Percentiles rank a stretch among this genome's conserved stretches.
phyloP scores from a whole-genome alignment of 2,797 vertebrate species.

The Anisognathus igniventris region DNA sequence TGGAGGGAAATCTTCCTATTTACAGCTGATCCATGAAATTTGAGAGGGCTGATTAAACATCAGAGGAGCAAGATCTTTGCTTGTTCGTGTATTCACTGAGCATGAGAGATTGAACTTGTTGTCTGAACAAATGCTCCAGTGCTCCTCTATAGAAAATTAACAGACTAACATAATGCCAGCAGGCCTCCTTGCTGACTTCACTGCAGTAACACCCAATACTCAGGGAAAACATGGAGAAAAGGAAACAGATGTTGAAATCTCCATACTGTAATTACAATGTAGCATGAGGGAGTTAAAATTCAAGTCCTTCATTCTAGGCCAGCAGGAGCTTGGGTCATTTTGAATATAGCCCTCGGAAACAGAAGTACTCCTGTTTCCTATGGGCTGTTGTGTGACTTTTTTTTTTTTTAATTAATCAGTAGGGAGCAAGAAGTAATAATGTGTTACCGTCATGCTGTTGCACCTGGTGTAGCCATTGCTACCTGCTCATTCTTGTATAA shows the following conservation, averaged over 20 bases:
- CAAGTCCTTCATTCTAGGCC: background rate
- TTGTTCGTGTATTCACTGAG: background rate
- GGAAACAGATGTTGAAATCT: slow-evolving; percentile 35
- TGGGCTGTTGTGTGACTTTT: background rate
- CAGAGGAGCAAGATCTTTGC: background rate
- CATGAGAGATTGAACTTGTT: background rate
- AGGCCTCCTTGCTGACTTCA: background rate
- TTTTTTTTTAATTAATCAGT: background rate
- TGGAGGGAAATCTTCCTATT: background rate
- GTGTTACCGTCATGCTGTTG: background rate
- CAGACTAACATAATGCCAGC: background rate
- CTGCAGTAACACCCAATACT: background rate
- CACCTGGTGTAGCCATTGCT: background rate
- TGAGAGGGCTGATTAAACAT: background rate
- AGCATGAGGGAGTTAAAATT: slow-evolving; percentile 2
- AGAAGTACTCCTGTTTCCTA: background rate
- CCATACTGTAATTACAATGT: background rate
- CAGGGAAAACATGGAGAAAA: background rate
- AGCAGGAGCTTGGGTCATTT: background rate
- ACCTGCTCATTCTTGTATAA: background rate
- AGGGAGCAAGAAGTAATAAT: background rate
- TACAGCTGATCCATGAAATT: background rate
- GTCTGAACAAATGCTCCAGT: slow-evolving; percentile 7
- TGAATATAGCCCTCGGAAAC: background rate
- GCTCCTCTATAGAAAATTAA: slow-evolving; percentile 19